Base-by-base conservation (phyloP, 1,140 invertebrate genomes). In the Drosophila nikananu region DNA sequence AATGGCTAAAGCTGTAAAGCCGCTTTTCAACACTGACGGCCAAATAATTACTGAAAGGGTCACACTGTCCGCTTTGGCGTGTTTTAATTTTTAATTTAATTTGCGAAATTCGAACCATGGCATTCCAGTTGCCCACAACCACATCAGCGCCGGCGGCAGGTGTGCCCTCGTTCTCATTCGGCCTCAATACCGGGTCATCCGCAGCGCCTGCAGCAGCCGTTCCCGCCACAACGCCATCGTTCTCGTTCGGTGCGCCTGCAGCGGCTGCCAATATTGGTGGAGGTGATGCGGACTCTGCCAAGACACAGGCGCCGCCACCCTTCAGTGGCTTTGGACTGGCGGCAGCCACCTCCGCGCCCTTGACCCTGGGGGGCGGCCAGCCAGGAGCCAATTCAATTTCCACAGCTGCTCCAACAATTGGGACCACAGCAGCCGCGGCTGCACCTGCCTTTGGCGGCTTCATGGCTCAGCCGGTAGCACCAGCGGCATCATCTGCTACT, bases 41-140 rank as follows among this genome's bases (percentile, higher is more conserved):
- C 12, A n/a, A n/a, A n/a, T 23, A 7, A 63, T 10, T 8, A 37
- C 10, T 2, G 10, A 32, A 5, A 21, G 12, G 59, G 51, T 46
- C 25, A 48, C 35, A 61, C 49, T 61, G 44, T 23, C 27, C 12
- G 17, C 5, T 19, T 30, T 52, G 49, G 49, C 49, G 49, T 52
- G 49, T 23, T 37, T 65, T 71, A 41, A 41, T 35, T 73, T 68
- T 63, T 63, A 25, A 46, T 57, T n/a, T 35, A 19, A 21, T 32
- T 32, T 10, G 5, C 12, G 0, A 10, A 35, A 30, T 1, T 10
- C 15, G 1, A 8, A 39, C 10, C 12, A 91, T 91, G 89, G 77
- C 80, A 51, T 91, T 92, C 52, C 89, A 91, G 72, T 46, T 91
- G 51, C 89, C 89, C 6, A 63, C 90, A 13, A 89, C 80, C 30